A percentile compares a stretch with the other conserved stretches of the same genome.
phyloP scores from a whole-genome alignment of 2,113 vertebrate species.

The Cairina moschata region DNA sequence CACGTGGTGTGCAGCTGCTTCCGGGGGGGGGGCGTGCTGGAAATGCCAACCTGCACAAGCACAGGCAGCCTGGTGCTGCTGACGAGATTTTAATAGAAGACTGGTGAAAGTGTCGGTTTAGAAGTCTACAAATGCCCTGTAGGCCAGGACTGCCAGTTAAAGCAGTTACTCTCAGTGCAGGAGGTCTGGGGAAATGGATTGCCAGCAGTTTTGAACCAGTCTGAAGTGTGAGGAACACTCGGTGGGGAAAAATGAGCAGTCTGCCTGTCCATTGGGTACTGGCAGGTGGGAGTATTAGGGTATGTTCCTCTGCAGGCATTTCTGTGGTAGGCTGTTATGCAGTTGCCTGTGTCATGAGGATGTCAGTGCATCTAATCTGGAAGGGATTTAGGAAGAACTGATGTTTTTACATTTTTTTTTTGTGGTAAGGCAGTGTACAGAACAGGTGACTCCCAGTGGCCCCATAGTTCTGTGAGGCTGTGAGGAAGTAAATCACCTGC shows the following conservation, averaged over 20 bases:
- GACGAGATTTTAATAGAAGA: too few relatives aligned
- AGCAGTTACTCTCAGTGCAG: too few relatives aligned
- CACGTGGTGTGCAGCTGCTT: not conserved
- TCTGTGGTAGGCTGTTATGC: not conserved
- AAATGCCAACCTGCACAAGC: rapidly evolving
- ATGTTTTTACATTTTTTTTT: rapidly evolving
- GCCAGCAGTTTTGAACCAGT: not conserved
- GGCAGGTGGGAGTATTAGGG: not conserved
- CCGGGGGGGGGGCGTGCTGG: rapidly evolving
- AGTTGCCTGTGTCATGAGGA: too few relatives aligned
- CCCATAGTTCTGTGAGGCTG: not conserved
- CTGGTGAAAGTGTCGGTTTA: not conserved
- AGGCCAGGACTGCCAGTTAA: too few relatives aligned
- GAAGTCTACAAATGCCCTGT: rapidly evolving
- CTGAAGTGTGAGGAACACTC: not conserved
- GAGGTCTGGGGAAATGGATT: not conserved
- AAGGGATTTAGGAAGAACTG: not conserved
- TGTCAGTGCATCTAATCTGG: not conserved
- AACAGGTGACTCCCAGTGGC: not conserved
- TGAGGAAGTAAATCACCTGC: not conserved
- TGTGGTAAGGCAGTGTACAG: not conserved
- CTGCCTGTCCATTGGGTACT: too few relatives aligned
- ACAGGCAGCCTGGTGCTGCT: not conserved
- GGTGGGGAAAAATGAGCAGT: not conserved
- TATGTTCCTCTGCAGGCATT: not conserved